phyloP scores from a whole-genome alignment of 2,113 vertebrate genomes.

The Chitala chitala region DNA sequence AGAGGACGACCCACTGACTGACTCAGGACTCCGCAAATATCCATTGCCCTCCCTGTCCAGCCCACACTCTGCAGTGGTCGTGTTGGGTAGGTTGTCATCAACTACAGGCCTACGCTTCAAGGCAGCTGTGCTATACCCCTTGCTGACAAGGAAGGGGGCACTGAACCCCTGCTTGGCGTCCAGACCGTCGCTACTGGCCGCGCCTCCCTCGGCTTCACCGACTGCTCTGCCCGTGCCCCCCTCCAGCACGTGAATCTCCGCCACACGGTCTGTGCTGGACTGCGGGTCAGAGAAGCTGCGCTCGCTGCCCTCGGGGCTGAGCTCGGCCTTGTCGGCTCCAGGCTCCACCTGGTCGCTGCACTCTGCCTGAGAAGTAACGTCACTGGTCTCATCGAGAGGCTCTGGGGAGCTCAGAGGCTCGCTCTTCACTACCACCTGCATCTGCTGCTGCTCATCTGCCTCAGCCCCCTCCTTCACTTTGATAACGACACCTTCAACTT shows the following conservation, averaged over 20 bases:
- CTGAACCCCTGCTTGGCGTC: constrained; percentile 76
- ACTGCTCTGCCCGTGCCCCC: constrained; percentile 58
- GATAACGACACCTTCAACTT: constrained; percentile 52
- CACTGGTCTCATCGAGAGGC: constrained; percentile 81
- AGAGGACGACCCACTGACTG: constrained; percentile 48
- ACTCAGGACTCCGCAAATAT: constrained; percentile 75
- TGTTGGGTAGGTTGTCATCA: constrained; percentile 81
- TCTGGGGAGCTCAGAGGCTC: constrained; percentile 91
- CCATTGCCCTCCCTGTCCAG: constrained; percentile 67
- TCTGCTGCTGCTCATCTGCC: constrained; percentile 60
- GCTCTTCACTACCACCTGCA: constrained; percentile 82
- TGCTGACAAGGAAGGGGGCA: constrained; percentile 78
- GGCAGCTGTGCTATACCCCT: constrained; percentile 57
- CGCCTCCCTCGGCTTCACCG: constrained; percentile 7
- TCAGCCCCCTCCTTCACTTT: constrained; percentile 61
- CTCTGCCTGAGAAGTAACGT: constrained; percentile 84
- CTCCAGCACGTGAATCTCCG: constrained; percentile 77
- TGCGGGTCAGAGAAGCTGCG: constrained; percentile 87
- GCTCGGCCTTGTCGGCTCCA: constrained; percentile 86
- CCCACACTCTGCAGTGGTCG: constrained; percentile 79
- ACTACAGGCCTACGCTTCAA: constrained; percentile 55
- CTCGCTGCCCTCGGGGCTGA: constrained; percentile 91
- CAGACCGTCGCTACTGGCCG: constrained; percentile 51
- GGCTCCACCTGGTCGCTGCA: constrained; percentile 84
- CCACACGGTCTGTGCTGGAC: constrained; percentile 73